phyloP scores from a whole-genome alignment of 2,888 invertebrate species.

The Thymelicus lineola region DNA sequence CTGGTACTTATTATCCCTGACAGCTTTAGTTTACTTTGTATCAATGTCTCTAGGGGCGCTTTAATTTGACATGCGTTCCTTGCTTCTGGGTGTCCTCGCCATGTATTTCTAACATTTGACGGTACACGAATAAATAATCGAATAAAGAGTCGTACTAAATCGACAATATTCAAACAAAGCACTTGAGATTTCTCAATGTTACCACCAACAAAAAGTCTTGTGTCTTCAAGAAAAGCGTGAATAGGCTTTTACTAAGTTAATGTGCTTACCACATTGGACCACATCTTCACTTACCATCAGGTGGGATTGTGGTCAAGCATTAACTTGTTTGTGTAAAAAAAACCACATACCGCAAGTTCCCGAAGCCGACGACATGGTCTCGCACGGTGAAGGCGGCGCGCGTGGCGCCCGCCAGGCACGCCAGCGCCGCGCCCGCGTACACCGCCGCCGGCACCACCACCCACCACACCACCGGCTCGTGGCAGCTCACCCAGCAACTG shows the following conservation, averaged over 20 bases:
- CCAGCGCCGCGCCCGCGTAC: slow-evolving; percentile 91
- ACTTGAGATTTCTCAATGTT: not conserved
- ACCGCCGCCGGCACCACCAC: slow-evolving; percentile 95
- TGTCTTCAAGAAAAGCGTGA: no score
- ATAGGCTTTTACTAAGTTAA: no score
- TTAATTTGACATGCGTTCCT: not conserved
- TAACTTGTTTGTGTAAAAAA: no score
- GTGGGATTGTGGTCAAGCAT: no score
- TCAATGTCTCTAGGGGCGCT: not conserved
- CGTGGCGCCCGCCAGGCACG: slow-evolving; percentile 93
- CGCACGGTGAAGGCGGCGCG: slow-evolving; percentile 96
- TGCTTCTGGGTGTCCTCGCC: no score
- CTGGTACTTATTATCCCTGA: not conserved
- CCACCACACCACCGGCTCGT: slow-evolving; percentile 98
- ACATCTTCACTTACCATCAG: no score
- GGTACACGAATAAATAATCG: no score
- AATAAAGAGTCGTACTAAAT: no score
- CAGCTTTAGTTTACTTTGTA: not conserved
- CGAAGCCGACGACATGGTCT: slow-evolving; percentile 95
- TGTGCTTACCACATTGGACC: no score
- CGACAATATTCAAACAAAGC: not conserved
- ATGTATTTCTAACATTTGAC: no score
- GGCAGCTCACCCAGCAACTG: slow-evolving; percentile 98
- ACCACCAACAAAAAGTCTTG: no score
- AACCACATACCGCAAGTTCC: slow-evolving; percentile 88